Evolutionary conservation across 1,140 invertebrate genomes (phyloP), one percentile per base, ranked within the genome.

Genomic region (Orius insidiosus): DNA sequence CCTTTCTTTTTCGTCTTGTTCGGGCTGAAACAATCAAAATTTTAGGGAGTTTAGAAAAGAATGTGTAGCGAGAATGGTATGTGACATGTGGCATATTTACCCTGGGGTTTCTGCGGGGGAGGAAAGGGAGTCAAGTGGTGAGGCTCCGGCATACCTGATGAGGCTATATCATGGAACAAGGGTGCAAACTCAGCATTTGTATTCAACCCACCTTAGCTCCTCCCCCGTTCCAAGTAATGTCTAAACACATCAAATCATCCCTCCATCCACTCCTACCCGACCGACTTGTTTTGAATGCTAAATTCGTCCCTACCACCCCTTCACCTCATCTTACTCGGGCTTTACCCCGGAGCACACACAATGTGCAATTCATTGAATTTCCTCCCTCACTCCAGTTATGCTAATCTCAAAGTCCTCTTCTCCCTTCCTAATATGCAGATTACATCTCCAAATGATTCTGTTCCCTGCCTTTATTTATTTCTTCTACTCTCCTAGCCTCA

Each of bases 161-260:
- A 39, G 37, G 37, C 37, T 19, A 39, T 39, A 39, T 39, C 37
- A 19, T 13, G 39, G 16, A 18, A 19, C 18, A 14, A 19, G 41
- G 41, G 30, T 30, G 41, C 41, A 7, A 43, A 32, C 41, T 43
- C 41, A 24, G 35, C 35, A 37, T 37, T 37, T 37, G 35, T 37
- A 37, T 37, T 37, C 35, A 15, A 37, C n/a, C 11, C 35, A 37
- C 35, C 35, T 37, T 37, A 15, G 35, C 35, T 37, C 14, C 11
- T 15, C 11, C 35, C 35, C 35, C 3, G 3, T n/a, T 37, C n/a
- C 35, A 11, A 11, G 16, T 47, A 36, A 47, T 36, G 46, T 47
- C 46, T 47, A 47, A 47, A 47, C 46, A 47, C 46, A 47, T 47
- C 46, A 40, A 47, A 47, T 47, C 46, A 39, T 36, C 46, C 46